Evolutionary conservation across 2,797 vertebrate species (phyloP), one percentile per base, ranked within the genome.

Genomic region (Aulostomus chinensis): DNA sequence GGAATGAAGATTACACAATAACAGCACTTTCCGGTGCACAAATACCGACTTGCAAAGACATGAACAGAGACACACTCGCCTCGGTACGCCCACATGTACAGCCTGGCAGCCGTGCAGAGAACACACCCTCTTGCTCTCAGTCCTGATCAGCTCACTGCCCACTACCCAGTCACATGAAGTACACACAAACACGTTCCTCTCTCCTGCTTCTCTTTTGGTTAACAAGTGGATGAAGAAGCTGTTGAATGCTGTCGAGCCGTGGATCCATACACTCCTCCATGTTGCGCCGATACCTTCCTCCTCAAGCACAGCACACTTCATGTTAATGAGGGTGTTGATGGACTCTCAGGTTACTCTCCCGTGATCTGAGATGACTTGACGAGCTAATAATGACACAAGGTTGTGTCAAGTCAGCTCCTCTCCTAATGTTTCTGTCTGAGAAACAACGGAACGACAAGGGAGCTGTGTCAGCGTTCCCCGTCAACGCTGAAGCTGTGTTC

Each of bases 381-480:
- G 18, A 53, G 73, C 77, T 80, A 72, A 70, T 84, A 66, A 79
- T 62, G 58, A 64, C n/a, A 41, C 31, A 12, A 45, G 29, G 17
- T 39, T 11, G 9, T 22, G 74, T 63, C 6, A 14, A 56, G 42
- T 80, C 76, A 80, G 75, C 76, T 35, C 40, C 17, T 74, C 70
- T 58, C 14, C 32, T 7, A 48, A 73, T 9, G 14, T 58, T 14
- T 17, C 35, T 54, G 34, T 14, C 30, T 53, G 42, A 68, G 78
- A 61, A 81, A 63, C 51, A 47, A 67, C 33, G 18, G 9, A 13
- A 2, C 21, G 43, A 66, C 24, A 36, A n/a, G n/a, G n/a, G n/a
- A n/a, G n/a, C n/a, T n/a, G n/a, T n/a, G n/a, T n/a, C n/a, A n/a
- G n/a, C n/a, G n/a, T n/a, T n/a, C n/a, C n/a, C n/a, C n/a, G n/a